Conservation (phyloP, 2,888 invertebrate species). For the Lomographa bimaculata region DNA sequence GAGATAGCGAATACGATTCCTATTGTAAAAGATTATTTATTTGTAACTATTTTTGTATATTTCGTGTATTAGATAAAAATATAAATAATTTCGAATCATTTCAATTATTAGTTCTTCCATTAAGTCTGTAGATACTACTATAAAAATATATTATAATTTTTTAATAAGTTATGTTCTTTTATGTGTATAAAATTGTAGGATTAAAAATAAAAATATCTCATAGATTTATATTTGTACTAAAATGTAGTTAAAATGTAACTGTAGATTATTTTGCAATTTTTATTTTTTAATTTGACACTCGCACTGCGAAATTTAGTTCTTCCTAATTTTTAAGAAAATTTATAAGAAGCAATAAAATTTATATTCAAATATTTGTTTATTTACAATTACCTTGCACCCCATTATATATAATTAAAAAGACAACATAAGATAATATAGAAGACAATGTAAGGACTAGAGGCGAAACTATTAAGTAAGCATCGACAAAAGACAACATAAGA, state of each 20-base stretch:
- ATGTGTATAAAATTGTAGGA: slow-evolving; percentile 77
- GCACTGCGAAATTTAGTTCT: slow-evolving; percentile 72
- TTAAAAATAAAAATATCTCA: slow-evolving; percentile 70
- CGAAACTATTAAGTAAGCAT: no score
- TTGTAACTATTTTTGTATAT: slow-evolving; percentile 79
- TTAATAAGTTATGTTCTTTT: slow-evolving; percentile 45
- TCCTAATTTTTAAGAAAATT: slow-evolving; percentile 79
- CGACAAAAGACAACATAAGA: no score
- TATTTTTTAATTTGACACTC: slow-evolving; percentile 60
- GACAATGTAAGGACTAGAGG: no score
- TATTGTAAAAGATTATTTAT: slow-evolving; percentile 77
- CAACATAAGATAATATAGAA: no score
- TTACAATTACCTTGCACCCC: no score
- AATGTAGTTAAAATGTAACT: slow-evolving; percentile 59
- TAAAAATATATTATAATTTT: slow-evolving; percentile 52
- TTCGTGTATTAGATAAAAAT: slow-evolving; percentile 54
- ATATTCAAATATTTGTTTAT: slow-evolving; percentile 58
- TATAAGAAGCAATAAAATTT: slow-evolving; percentile 79
- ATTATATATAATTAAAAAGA: no score
- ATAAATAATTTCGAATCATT: slow-evolving; percentile 48
- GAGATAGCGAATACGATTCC: slow-evolving; percentile 61
- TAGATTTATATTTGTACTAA: slow-evolving; percentile 66
- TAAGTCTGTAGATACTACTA: slow-evolving; percentile 72
- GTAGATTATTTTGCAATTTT: slow-evolving; percentile 63
- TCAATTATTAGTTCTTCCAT: slow-evolving; percentile 65